These are phyloP conservation scores for Mormyrus proboscirostris DNA, from an alignment of 2,797 vertebrate species.

Conservation along the genomic window DNA sequence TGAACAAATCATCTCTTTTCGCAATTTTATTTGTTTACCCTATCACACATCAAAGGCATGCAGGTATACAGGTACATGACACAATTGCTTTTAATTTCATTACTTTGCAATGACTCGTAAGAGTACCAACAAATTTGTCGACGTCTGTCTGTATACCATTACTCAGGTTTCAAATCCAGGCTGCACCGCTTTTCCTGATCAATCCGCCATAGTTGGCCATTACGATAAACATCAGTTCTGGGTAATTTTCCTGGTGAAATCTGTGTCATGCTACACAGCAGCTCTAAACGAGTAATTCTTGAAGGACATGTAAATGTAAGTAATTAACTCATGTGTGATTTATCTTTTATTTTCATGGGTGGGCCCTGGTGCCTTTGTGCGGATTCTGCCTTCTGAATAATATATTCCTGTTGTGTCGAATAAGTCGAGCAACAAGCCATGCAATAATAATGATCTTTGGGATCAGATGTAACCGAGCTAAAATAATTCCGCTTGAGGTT, in stretches of 20 bases:
- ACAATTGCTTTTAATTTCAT: background rate
- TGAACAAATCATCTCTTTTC: background rate
- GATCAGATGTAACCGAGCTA: conserved; percentile 51
- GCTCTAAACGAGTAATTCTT: conserved; percentile 33
- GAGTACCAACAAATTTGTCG: background rate
- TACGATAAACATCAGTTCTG: background rate
- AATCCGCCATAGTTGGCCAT: background rate
- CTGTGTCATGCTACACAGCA: conserved; percentile 24
- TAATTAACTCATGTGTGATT: conserved; percentile 57
- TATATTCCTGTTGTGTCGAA: conserved; percentile 57
- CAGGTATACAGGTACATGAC: background rate
- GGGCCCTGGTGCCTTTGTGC: conserved; percentile 53
- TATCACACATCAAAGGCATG: background rate
- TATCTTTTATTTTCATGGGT: conserved; percentile 40
- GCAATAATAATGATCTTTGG: conserved; percentile 67
- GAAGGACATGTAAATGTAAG: conserved; percentile 38
- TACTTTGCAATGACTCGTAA: background rate
- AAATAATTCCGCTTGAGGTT: conserved; percentile 68
- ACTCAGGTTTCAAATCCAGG: background rate
- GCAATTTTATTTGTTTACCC: background rate
- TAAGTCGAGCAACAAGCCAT: conserved; percentile 57
- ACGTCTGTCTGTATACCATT: background rate
- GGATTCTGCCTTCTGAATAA: conserved; percentile 69
- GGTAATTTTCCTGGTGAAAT: background rate
- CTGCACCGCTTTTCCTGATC: background rate